Base-by-base conservation (phyloP, 2,113 vertebrate genomes). In the Notarius quadriscutis region DNA sequence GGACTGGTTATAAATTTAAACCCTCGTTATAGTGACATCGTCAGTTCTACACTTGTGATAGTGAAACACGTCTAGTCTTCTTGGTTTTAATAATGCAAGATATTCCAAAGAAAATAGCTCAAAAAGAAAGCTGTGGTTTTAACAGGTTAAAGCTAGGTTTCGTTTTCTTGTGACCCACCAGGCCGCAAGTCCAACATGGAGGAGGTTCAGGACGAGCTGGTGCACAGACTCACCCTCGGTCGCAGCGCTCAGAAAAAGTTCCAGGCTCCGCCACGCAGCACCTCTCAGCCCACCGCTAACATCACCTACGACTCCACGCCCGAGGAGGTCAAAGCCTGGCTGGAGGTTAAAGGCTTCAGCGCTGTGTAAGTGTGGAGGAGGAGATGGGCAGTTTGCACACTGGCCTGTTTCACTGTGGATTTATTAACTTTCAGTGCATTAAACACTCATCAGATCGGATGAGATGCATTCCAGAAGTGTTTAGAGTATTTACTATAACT, bases 131-230 rank as follows among this genome's bases (percentile, higher is more conserved):
- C 34, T 74, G 18, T 11, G 3, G 7, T 20, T 20, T 18, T 72
- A 22, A 6, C 12, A 12, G 18, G 10, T 17, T 34, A 30, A 71
- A 71, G 67, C 34, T 3, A 74, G 17, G 34, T 48, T 67, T 18
- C 25, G 18, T 62, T 62, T 22, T 77, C 7, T 50, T 71, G 5
- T 79, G 60, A 18, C 82, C 17, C 55, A 17, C 14, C 79, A 90
- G 98, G 97, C 57, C 96, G 97, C 91, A 99, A 98, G 91, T 99
- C 98, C 0, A 97, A 99, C 94, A 99, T 99, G 98, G 98, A 99
- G 87, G 97, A 99, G 58, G 97, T 99, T 0, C 98, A 99, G 92
- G 98, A 99, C 18, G 98, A 99, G 85, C 95, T 99, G 7, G 94
- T 97, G 72, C 97, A 97, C 90, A 92, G 97, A 3, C 96, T 99